phyloP scores from a whole-genome alignment of 2,888 invertebrate genomes.

The Eulithis testata region DNA sequence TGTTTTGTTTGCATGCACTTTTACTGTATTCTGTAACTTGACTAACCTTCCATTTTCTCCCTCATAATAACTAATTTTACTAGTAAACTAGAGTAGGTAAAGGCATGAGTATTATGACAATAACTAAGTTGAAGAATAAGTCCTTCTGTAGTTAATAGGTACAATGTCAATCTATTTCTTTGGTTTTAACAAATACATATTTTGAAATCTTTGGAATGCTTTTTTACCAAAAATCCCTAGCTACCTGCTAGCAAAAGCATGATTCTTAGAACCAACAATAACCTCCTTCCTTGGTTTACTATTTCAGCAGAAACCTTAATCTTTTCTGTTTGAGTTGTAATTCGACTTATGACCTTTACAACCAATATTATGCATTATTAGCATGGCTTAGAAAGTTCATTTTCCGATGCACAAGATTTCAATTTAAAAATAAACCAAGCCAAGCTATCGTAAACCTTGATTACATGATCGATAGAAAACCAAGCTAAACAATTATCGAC shows the following conservation, averaged over 20 bases:
- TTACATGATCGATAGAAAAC: too few species aligned
- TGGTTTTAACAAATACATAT: background rate
- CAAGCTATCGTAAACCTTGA: background rate
- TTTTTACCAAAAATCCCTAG: background rate
- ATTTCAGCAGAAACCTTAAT: background rate
- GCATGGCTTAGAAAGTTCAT: background rate
- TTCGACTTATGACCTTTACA: background rate
- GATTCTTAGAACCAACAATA: constrained; percentile 19
- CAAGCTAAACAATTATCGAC: background rate
- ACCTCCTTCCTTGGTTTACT: background rate
- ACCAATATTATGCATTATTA: background rate
- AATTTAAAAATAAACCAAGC: background rate
- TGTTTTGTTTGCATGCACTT: constrained; percentile 24
- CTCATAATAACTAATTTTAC: constrained; percentile 1
- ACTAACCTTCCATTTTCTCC: constrained; percentile 25
- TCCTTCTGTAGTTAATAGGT: too few species aligned
- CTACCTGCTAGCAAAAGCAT: constrained; percentile 23
- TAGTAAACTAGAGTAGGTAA: constrained; percentile 3
- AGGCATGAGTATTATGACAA: background rate
- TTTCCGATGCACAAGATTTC: background rate
- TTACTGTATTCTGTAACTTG: background rate
- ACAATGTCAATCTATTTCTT: background rate
- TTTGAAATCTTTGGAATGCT: background rate
- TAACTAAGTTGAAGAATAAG: background rate
- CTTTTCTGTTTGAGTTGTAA: constrained; percentile 2